These are phyloP conservation scores for Alosa sapidissima DNA, from an alignment of 2,797 vertebrate species.

Conservation along the genomic window DNA sequence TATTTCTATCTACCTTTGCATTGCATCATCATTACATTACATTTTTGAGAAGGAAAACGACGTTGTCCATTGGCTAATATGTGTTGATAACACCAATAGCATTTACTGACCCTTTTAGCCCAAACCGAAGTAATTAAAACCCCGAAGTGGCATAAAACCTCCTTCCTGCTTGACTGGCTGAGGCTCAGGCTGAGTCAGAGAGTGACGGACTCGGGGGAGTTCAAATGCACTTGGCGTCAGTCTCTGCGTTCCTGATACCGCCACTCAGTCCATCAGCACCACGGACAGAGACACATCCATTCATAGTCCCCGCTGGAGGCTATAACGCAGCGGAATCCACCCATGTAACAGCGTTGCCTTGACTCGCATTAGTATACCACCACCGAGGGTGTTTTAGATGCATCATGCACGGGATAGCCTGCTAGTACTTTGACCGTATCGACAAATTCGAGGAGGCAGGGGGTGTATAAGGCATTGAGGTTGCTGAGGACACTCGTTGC, in stretches of 20 bases:
- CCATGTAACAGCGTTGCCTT: not conserved
- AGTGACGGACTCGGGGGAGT: not conserved
- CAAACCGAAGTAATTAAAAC: not conserved
- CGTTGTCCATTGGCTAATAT: not conserved
- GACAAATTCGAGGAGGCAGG: not conserved
- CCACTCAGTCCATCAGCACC: conserved; percentile 51
- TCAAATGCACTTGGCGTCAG: conserved; percentile 7
- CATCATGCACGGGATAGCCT: not conserved
- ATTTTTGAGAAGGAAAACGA: not conserved
- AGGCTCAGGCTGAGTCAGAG: too few species aligned
- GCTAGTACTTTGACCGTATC: not conserved
- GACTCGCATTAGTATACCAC: not conserved
- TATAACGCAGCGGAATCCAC: not conserved
- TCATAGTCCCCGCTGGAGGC: not conserved
- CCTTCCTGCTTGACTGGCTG: not conserved
- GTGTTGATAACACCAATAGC: not conserved
- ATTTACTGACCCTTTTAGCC: not conserved
- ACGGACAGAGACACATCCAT: conserved; percentile 49
- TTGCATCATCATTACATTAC: not conserved
- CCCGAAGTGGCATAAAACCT: not conserved
- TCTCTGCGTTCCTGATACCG: conserved; percentile 4
- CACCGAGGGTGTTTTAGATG: not conserved
- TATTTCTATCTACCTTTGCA: not conserved
- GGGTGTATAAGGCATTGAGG: conserved; percentile 32
- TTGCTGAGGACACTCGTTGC: not conserved